Evolutionary conservation across 2,113 vertebrate species (phyloP).

Genomic region (Macquaria australasica): DNA sequence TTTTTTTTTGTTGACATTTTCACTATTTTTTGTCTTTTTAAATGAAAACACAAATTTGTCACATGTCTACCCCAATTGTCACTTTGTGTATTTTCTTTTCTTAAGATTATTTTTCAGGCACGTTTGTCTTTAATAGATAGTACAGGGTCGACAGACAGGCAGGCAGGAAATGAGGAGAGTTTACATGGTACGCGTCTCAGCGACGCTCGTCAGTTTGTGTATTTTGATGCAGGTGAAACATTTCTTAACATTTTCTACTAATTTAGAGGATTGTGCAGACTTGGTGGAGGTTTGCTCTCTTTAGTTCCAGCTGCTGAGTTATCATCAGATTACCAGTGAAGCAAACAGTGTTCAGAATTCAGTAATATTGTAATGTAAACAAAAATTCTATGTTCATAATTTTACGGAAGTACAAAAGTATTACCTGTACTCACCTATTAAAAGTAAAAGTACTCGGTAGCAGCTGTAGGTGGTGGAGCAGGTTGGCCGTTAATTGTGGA

Average conservation of each 20-base stretch:
- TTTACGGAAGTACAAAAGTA: background rate
- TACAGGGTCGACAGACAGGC: background rate
- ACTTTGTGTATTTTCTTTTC: background rate
- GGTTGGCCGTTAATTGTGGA: no score
- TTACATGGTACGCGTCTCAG: background rate
- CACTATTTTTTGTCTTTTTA: no score
- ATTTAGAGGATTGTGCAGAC: background rate
- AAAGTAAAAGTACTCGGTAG: background rate
- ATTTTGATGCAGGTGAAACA: background rate
- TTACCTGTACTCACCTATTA: background rate
- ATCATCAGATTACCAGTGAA: background rate
- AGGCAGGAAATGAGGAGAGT: background rate
- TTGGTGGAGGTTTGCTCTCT: background rate
- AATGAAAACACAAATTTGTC: no score
- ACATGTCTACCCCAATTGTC: no score
- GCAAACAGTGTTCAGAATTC: background rate
- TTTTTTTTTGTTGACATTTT: background rate
- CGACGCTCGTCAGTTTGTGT: background rate
- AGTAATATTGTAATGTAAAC: no score
- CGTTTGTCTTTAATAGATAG: background rate
- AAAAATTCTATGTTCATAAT: background rate
- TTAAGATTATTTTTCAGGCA: background rate
- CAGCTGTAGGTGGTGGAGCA: background rate
- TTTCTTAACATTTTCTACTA: background rate
- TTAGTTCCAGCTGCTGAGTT: background rate